Base-by-base conservation (phyloP, 2,797 vertebrate species). In the Crocidura indochinensis region DNA sequence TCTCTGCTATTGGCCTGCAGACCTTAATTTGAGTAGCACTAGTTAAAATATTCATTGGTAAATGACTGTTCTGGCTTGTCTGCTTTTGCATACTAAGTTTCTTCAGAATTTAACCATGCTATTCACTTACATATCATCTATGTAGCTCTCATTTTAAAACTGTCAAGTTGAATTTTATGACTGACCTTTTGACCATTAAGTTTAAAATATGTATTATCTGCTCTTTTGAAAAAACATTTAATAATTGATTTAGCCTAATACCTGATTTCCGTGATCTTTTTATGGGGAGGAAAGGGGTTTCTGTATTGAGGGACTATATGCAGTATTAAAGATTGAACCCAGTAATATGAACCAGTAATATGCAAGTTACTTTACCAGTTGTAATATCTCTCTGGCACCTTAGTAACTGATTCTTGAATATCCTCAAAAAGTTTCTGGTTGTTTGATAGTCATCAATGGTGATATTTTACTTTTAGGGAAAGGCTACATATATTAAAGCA, bases 221-320 rank as follows among this genome's bases (percentile, higher is more conserved):
- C 46, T 20, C 4, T 12, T 77, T 89, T 62, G 77, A 49, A 51
- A 86, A 92, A 84, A 84, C 49, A 92, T 75, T 46, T 91, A 38
- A 53, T 17, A 72, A 44, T 2, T 64, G 44, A 46, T 46, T 84
- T 91, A 87, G 76, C n/a, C 65, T 27, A 84, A 77, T 10, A 67
- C 6, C 53, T 53, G 76, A 75, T 26, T 83, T 60, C 19, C 22
- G 20, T 60, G 17, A 20, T 60, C 56, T 4, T 60, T 60, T 60
- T 60, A 7, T 60, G 19, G 53, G 56, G 56, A 60, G 19, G 17
- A 20, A 20, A 8, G 53, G 11, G 11, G 56, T 38, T 38, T 17
- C 19, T 19, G 17, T 19, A 6, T 6, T 60, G 56, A 20, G 56
- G 22, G 6, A 22, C 56, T 20, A 60, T 60, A 19, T 60, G 56